Base-by-base conservation (phyloP, 1,140 invertebrate genomes). In the Leptonema lineaticorne region DNA sequence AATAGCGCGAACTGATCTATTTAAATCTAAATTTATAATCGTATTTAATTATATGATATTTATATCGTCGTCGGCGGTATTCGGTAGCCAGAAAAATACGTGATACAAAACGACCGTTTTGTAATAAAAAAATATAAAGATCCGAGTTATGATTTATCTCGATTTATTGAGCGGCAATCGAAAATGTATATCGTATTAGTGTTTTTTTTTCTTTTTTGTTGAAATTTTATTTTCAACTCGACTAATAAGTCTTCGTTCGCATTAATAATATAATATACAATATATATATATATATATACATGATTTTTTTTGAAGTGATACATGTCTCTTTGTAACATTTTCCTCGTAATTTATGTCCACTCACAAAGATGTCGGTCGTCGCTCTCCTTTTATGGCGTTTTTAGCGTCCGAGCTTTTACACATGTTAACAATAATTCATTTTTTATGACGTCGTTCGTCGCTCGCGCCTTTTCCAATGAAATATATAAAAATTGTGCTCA, bases 351-450 rank as follows among this genome's bases (percentile, higher is more conserved):
- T 58, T 67, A 45, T 67, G 33, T 41, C 56, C 57, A 37, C 57
- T 67, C 50, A 22, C 62, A 50, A 33, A 62, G 58, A 63, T 56
- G 29, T 56, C 45, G 59, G 48, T 50, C 28, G 56, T 53, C 53
- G 56, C 18, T 9, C 11, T 41, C 50, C 26, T 68, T 68, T 68
- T 68, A 68, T 63, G 37, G 30, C 59, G 59, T 48, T 63, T 68
- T 68, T 68, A 68, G 59, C 67, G 67, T 68, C 67, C 56, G 67
- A 68, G 57, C 67, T 68, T 68, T 68, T 68, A 62, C 67, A 68
- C 67, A 63, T 68, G 67, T 63, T 68, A 68, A 68, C 67, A 68
- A 68, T 68, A 68, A 68, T 68, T 68, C 67, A 68, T 63, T 68
- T 68, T 68, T 68, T 68, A 68, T 68, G 50, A 66, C 50, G 64